These are phyloP conservation scores for Leptinotarsa texana DNA, from an alignment of 1,140 invertebrate species.

Conservation along the genomic window DNA sequence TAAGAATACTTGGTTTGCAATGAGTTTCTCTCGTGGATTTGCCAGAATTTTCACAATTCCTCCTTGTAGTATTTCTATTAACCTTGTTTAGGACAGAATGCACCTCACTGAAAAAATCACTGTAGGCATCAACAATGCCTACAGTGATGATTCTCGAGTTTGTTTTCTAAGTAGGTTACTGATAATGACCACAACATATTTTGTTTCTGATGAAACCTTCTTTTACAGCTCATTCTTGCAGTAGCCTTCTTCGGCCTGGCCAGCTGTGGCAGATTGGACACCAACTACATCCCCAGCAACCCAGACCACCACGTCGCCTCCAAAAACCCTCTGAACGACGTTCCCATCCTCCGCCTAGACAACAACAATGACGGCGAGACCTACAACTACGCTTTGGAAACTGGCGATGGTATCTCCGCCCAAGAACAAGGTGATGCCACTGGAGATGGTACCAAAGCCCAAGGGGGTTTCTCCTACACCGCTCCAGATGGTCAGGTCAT, in stretches of 20 bases:
- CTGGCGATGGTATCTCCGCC: conserved; percentile 62
- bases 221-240: conserved; percentile 22
- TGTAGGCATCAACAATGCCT: no score
- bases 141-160: no score
- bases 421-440: conserved; percentile 66
- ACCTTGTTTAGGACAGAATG: no score
- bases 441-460: conserved; percentile 66
- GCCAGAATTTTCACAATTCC: no score
- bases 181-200: no score
- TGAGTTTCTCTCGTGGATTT: no score
- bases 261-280: conserved; percentile 43
- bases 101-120: no score
- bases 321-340: conserved; percentile 42
- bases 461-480: conserved; percentile 57
- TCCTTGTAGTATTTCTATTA: no score
- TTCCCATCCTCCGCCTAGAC: conserved; percentile 54
- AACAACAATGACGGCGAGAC: conserved; percentile 45
- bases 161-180: no score
- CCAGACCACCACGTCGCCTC: conserved; percentile 20
- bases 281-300: conserved; percentile 52
- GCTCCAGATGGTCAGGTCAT: conserved; percentile 61
- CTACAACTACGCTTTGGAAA: conserved; percentile 62
- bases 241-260: conserved; percentile 34
- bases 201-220: neutral
- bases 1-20: no score